Percentiles rank a stretch among this genome's conserved stretches.
These are phyloP conservation scores for Meles meles DNA, from an alignment of 2,113 vertebrate species.

Conservation along the genomic window DNA sequence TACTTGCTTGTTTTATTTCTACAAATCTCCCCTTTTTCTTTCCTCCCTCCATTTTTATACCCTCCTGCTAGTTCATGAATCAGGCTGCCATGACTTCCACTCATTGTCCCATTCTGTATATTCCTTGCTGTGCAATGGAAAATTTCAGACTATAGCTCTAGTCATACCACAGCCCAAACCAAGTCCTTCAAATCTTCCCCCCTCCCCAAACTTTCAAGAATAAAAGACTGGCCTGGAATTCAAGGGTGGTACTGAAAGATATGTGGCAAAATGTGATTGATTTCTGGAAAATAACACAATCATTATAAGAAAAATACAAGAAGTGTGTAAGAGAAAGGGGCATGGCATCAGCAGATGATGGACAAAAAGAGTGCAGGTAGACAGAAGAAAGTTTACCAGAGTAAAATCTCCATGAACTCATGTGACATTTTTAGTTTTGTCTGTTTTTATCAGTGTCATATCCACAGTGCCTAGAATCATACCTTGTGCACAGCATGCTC, in stretches of 20 bases:
- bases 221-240: neutral
- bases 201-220: neutral
- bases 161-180: neutral
- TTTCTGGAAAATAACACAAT: neutral
- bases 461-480: neutral
- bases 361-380: neutral
- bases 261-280: neutral
- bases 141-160: neutral
- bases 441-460: neutral
- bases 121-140: neutral
- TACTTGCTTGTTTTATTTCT: neutral
- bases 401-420: neutral
- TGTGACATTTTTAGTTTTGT: neutral
- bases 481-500: rapidly evolving
- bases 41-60: neutral
- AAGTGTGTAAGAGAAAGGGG: neutral
- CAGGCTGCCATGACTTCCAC: rapidly evolving
- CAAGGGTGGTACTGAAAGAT: neutral
- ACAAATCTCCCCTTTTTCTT: neutral
- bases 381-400: neutral
- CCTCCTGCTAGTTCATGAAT: neutral
- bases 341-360: neutral
- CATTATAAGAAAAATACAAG: neutral
- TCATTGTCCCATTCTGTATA: neutral
- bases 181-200: neutral